A percentile compares a stretch with the other conserved stretches of the same genome.
Evolutionary conservation across 2,888 invertebrate species (phyloP).

Genomic region (Agrochola macilenta): DNA sequence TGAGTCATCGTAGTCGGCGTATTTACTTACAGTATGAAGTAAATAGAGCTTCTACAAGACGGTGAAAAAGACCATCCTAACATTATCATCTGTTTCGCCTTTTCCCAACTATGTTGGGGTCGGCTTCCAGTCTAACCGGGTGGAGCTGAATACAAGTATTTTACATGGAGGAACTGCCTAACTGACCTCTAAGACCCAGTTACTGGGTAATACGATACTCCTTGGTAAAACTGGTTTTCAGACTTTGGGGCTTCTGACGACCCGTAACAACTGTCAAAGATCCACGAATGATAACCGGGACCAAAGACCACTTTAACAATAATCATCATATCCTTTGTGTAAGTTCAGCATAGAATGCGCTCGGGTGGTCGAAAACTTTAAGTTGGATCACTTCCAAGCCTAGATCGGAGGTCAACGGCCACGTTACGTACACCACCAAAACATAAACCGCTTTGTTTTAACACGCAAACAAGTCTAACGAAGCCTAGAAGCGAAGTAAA

Average conservation of each 20-base stretch:
- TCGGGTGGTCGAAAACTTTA: slow-evolving; percentile 57
- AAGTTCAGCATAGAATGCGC: slow-evolving; percentile 34
- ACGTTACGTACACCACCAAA: slow-evolving; percentile 51
- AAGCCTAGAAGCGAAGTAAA: slow-evolving; percentile 60
- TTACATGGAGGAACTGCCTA: too few relatives aligned
- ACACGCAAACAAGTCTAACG: slow-evolving; percentile 68
- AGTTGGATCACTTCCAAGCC: slow-evolving; percentile 72
- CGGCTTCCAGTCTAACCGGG: neutral
- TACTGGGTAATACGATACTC: neutral
- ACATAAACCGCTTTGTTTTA: slow-evolving; percentile 56
- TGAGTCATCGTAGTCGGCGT: neutral
- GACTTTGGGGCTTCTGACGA: neutral
- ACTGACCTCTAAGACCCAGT: neutral
- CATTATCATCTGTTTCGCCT: neutral
- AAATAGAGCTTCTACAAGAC: neutral
- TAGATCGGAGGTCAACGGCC: slow-evolving; percentile 69
- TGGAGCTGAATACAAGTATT: neutral
- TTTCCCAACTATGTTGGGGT: neutral
- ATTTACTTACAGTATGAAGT: neutral
- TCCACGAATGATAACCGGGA: neutral
- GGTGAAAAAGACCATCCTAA: neutral
- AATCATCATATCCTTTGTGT: slow-evolving; percentile 15
- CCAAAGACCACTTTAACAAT: neutral
- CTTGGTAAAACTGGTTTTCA: neutral
- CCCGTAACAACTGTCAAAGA: neutral